These are phyloP conservation scores for Euspilapteryx auroguttella DNA, from an alignment of 2,888 invertebrate species.

Conservation along the genomic window DNA sequence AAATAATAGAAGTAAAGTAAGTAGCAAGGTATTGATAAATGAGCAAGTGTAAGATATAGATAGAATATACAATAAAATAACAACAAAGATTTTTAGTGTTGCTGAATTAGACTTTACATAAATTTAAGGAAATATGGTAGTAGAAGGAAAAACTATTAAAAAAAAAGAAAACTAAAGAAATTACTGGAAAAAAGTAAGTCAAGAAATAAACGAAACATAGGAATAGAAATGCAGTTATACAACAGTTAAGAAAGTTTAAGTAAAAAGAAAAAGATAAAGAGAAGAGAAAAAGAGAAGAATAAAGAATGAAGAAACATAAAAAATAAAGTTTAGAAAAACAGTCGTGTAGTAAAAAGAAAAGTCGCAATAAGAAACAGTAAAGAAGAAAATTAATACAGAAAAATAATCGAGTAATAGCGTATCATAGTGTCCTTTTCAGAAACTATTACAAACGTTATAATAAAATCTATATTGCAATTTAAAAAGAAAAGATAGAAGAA, in stretches of 20 bases:
- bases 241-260: background rate
- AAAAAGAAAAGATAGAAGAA: background rate
- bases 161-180: background rate
- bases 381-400: too few relatives aligned
- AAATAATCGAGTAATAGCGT: too few relatives aligned
- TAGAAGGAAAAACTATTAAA: background rate
- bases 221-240: too few relatives aligned
- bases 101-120: too few relatives aligned
- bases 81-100: too few relatives aligned
- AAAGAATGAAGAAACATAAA: background rate
- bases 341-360: background rate
- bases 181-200: background rate
- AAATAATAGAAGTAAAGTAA: too few relatives aligned
- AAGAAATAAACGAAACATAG: too few relatives aligned
- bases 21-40: too few relatives aligned
- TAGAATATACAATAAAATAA: too few relatives aligned
- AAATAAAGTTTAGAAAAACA: background rate
- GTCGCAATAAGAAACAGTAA: background rate
- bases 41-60: too few relatives aligned
- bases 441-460: too few relatives aligned
- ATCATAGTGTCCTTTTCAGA: constrained; percentile 48
- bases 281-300: background rate
- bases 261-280: background rate
- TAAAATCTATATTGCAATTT: background rate
- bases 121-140: too few relatives aligned